Evolutionary conservation across 1,140 invertebrate genomes (phyloP).

Genomic region (Lineus longissimus): DNA sequence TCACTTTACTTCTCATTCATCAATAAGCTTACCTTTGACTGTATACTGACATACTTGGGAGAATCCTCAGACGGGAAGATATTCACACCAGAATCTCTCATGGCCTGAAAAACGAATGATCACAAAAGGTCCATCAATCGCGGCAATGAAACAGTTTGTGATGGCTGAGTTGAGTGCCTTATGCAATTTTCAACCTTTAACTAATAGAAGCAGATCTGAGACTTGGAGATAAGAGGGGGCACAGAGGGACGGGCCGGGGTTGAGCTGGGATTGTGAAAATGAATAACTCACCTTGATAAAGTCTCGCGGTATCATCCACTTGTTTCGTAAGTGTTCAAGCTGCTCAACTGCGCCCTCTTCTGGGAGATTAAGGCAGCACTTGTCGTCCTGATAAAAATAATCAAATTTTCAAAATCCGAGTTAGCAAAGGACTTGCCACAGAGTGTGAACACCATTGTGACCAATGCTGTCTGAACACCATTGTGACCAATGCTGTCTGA

Average conservation of each 20-base stretch:
- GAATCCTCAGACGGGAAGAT: conserved; percentile 85
- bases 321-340: conserved; percentile 37
- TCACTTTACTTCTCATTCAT: not conserved
- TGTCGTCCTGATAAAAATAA: conserved; percentile 29
- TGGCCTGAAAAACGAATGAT: conserved; percentile 57
- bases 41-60: conserved; percentile 71
- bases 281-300: conserved; percentile 37
- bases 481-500: no score
- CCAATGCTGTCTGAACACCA: no score
- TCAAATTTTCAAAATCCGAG: no score
- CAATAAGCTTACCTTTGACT: conserved; percentile 41
- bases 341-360: conserved; percentile 35
- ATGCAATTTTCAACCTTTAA: no score
- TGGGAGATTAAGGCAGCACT: conserved; percentile 43
- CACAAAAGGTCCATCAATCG: not conserved
- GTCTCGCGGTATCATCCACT: conserved; percentile 45
- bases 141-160: conserved; percentile 1
- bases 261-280: no score
- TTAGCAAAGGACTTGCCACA: no score
- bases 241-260: no score
- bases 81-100: conserved; percentile 74
- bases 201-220: no score
- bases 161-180: no score
- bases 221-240: no score
- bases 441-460: no score